A percentile compares a stretch with the other conserved stretches of the same genome.
phyloP scores from a whole-genome alignment of 2,797 vertebrate species.

The Sebastiscus tertius region DNA sequence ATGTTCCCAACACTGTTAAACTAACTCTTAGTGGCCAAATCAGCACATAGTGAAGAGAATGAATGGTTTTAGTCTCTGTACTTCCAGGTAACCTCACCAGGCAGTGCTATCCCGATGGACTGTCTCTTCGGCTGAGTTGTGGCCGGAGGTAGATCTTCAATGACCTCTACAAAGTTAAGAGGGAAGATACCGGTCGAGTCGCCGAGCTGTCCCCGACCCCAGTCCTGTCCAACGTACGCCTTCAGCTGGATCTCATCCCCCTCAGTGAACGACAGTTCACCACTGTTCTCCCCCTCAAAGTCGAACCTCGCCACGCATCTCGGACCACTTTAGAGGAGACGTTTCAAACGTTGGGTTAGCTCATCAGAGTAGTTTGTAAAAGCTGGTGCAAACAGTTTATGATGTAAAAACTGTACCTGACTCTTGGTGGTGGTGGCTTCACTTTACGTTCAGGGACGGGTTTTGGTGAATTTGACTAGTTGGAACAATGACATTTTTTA shows the following conservation, averaged over 20 bases:
- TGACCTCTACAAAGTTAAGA: slow-evolving; percentile 91
- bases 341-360: not conserved
- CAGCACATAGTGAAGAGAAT: not conserved
- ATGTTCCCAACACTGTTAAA: not conserved
- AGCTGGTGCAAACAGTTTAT: not conserved
- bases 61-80: not conserved
- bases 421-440: slow-evolving; percentile 32
- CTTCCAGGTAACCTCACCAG: slow-evolving; percentile 71
- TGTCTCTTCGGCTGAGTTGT: slow-evolving; percentile 58
- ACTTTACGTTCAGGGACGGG: slow-evolving; percentile 53
- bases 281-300: slow-evolving; percentile 90
- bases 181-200: slow-evolving; percentile 88
- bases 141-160: slow-evolving; percentile 86
- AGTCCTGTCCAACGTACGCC: slow-evolving; percentile 90
- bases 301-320: slow-evolving; percentile 92
- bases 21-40: not conserved
- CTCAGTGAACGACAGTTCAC: slow-evolving; percentile 93
- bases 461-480: slow-evolving; percentile 65
- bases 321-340: slow-evolving; percentile 82
- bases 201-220: slow-evolving; percentile 89
- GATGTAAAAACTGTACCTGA: slow-evolving; percentile 65
- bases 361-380: not conserved
- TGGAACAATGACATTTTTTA: not conserved
- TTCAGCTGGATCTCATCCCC: slow-evolving; percentile 91
- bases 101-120: slow-evolving; percentile 55